phyloP scores from a whole-genome alignment of 2,113 vertebrate genomes.

The Lophius piscatorius region DNA sequence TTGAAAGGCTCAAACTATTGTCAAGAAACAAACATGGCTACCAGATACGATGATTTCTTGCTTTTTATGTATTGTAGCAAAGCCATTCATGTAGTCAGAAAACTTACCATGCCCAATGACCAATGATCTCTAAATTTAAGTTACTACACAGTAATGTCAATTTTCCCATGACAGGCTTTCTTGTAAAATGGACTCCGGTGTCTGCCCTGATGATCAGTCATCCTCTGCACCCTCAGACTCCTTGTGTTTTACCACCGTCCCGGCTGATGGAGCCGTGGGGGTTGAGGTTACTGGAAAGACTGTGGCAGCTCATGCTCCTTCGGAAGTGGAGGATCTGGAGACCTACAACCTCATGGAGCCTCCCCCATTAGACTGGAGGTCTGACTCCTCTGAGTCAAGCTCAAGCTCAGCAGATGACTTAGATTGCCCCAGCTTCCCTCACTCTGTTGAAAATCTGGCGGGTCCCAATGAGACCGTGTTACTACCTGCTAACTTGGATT shows the following conservation, averaged over 20 bases:
- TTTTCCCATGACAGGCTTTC: constrained; percentile 21
- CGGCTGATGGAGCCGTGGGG: background rate
- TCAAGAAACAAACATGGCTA: no score
- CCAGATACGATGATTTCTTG: no score
- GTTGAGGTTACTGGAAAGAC: background rate
- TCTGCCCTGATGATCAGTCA: constrained; percentile 15
- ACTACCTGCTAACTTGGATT: background rate
- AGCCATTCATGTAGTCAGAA: no score
- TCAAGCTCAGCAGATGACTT: constrained; percentile 56
- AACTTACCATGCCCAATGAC: background rate
- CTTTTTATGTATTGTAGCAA: no score
- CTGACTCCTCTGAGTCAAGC: constrained; percentile 79
- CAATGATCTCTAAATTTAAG: background rate
- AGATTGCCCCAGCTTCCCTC: constrained; percentile 55
- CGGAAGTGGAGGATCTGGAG: constrained; percentile 69
- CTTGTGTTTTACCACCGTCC: background rate
- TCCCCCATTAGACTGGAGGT: constrained; percentile 83
- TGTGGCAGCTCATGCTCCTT: background rate
- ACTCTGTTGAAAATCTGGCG: constrained; percentile 41
- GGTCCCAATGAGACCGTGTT: constrained; percentile 10
- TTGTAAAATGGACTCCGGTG: constrained; percentile 60
- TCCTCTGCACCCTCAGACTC: constrained; percentile 1
- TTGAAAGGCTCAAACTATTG: no score
- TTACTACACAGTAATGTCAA: background rate
- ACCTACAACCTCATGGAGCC: constrained; percentile 73